phyloP scores from a whole-genome alignment of 2,797 vertebrate genomes.

The Peromyscus nudipes region DNA sequence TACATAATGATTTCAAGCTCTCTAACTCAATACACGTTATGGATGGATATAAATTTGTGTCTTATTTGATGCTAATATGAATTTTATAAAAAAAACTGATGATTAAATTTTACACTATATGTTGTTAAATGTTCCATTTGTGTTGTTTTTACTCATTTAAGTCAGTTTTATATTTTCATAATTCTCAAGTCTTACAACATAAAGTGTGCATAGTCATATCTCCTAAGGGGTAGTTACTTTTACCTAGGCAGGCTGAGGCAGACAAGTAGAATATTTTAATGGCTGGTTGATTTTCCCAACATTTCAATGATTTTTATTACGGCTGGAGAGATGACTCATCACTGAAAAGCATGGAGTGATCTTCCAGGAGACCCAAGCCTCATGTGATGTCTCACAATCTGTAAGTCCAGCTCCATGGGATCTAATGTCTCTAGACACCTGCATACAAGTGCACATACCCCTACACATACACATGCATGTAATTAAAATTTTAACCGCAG shows the following conservation, averaged over 20 bases:
- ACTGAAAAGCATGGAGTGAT: background rate
- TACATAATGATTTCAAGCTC: background rate
- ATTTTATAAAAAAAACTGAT: constrained; percentile 4
- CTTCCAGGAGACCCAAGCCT: background rate
- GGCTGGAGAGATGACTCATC: background rate
- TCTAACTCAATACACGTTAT: background rate
- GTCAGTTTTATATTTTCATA: background rate
- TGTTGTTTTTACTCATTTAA: background rate
- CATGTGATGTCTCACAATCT: background rate
- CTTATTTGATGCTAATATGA: background rate
- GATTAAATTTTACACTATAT: background rate
- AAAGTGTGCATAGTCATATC: background rate
- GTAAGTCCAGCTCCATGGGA: no score
- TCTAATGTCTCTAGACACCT: background rate
- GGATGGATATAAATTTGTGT: background rate
- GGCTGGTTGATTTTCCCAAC: background rate
- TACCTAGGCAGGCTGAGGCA: background rate
- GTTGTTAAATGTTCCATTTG: constrained; percentile 4
- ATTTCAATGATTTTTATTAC: background rate
- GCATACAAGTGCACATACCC: background rate
- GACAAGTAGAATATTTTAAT: background rate
- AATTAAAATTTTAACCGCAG: background rate
- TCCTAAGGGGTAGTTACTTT: background rate
- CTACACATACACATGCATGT: background rate
- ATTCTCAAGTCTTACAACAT: background rate